phyloP scores from a whole-genome alignment of 2,888 invertebrate genomes.

The Venustoraphidia nigricollis region DNA sequence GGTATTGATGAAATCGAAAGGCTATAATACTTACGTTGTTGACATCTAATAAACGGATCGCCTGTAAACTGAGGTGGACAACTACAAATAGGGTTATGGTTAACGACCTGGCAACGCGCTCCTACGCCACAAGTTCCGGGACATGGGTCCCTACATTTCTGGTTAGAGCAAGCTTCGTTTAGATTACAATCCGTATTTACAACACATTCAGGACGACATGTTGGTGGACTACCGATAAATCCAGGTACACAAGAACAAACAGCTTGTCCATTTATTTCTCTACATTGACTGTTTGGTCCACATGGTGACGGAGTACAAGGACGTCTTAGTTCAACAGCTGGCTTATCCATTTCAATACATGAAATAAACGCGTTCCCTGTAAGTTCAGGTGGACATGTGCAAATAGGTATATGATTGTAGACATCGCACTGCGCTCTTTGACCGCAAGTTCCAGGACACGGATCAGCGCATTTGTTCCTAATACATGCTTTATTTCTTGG shows the following conservation, averaged over 20 bases:
- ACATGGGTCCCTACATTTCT: conserved; percentile 52
- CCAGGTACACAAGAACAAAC: conserved; percentile 51
- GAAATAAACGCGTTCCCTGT: conserved; percentile 57
- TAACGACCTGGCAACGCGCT: conserved; percentile 54
- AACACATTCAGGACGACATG: conserved; percentile 54
- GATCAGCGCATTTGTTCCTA: conserved; percentile 58
- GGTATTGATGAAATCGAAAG: background rate
- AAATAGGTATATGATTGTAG: conserved; percentile 63
- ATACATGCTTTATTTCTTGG: conserved; percentile 51
- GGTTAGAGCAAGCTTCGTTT: conserved; percentile 50
- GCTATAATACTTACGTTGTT: conserved; percentile 30
- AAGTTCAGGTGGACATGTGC: conserved; percentile 52
- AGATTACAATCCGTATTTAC: conserved; percentile 51
- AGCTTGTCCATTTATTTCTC: conserved; percentile 44
- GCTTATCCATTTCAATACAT: conserved; percentile 27
- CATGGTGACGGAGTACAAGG: conserved; percentile 51
- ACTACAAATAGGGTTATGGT: conserved; percentile 56
- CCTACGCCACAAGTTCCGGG: conserved; percentile 50
- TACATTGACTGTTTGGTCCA: conserved; percentile 46
- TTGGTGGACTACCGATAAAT: conserved; percentile 46
- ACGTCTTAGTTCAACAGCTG: conserved; percentile 22
- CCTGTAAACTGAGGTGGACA: conserved; percentile 44
- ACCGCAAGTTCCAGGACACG: conserved; percentile 68
- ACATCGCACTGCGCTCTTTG: conserved; percentile 58
- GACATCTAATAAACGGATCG: conserved; percentile 48